Conservation (phyloP, 1,140 invertebrate species). For the Delia radicum region DNA sequence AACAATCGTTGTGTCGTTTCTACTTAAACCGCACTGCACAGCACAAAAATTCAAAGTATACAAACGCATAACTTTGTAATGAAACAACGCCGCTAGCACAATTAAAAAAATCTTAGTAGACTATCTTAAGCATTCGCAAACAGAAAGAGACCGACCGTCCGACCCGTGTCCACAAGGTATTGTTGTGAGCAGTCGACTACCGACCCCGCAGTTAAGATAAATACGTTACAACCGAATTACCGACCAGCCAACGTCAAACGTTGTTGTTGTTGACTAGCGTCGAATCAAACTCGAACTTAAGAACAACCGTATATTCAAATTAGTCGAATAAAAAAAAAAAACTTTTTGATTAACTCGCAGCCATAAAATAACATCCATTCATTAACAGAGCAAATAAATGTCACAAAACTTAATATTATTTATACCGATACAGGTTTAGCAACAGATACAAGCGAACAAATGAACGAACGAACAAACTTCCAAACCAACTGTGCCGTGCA, state of each 20-base stretch:
- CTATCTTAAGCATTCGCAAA: background rate
- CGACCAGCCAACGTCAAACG: background rate
- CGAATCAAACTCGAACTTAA: too few species aligned
- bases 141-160: background rate
- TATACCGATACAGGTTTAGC: background rate
- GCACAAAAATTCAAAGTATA: background rate
- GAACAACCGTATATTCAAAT: too few species aligned
- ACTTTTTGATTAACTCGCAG: background rate
- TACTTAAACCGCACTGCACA: background rate
- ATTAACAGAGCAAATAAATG: background rate
- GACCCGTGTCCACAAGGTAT: background rate
- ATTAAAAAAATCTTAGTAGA: background rate
- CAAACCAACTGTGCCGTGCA: background rate
- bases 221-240: background rate
- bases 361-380: background rate
- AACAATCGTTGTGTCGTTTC: background rate
- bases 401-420: background rate
- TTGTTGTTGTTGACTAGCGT: background rate
- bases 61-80: background rate
- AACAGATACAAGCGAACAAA: background rate
- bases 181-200: background rate
- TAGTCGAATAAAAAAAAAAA: background rate
- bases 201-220: background rate
- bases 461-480: background rate
- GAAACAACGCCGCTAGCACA: background rate